phyloP scores from a whole-genome alignment of 2,888 invertebrate species.

The Lobophora halterata region DNA sequence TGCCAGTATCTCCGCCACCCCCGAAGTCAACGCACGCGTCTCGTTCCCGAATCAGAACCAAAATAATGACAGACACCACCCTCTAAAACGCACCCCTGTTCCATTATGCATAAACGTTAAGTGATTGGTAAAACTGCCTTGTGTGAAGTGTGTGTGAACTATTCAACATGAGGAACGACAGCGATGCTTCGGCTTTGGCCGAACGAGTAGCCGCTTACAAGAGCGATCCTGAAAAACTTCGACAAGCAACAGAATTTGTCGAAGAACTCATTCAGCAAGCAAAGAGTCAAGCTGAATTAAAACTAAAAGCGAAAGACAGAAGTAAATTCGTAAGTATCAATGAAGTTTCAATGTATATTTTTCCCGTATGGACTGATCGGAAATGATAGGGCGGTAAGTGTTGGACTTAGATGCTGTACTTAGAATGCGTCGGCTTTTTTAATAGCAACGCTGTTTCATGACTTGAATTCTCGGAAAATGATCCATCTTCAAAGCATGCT shows the following conservation, averaged over 20 bases:
- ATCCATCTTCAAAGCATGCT: conserved; percentile 41
- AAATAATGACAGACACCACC: conserved; percentile 52
- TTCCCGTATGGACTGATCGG: conserved; percentile 66
- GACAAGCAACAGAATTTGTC: conserved; percentile 80
- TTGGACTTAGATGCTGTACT: conserved; percentile 58
- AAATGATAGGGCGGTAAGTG: conserved; percentile 78
- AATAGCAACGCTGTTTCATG: conserved; percentile 53
- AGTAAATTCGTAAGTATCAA: conserved; percentile 80
- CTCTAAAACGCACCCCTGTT: conserved; percentile 38
- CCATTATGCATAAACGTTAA: conserved; percentile 32
- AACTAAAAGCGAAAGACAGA: conserved; percentile 80
- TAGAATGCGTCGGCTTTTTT: conserved; percentile 68
- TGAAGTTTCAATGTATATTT: conserved; percentile 79
- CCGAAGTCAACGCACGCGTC: conserved; percentile 44
- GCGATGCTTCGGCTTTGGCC: conserved; percentile 61
- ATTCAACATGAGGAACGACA: conserved; percentile 65
- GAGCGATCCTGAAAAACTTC: conserved; percentile 81
- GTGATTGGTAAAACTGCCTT: too few species aligned
- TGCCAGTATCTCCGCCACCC: conserved; percentile 55
- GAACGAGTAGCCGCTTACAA: conserved; percentile 80
- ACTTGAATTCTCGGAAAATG: conserved; percentile 22
- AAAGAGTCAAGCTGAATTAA: conserved; percentile 80
- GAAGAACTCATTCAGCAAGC: conserved; percentile 82
- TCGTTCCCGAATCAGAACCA: conserved; percentile 13
- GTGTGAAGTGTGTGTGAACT: too few species aligned